Evolutionary conservation across 1,140 invertebrate genomes (phyloP).

Genomic region (Sipha flava): DNA sequence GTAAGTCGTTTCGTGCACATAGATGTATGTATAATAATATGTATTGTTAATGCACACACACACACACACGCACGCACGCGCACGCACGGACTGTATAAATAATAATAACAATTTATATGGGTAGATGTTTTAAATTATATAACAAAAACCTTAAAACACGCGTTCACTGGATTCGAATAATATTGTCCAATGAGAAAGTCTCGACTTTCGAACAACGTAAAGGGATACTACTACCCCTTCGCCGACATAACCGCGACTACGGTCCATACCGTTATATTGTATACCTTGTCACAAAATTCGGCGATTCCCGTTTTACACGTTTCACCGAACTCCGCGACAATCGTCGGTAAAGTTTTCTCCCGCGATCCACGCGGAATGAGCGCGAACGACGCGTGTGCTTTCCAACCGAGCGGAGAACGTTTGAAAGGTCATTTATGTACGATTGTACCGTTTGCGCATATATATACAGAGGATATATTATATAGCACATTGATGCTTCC

Average conservation of each 20-base stretch:
- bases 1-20: no score
- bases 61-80: no score
- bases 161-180: not conserved
- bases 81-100: no score
- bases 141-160: not conserved
- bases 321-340: not conserved
- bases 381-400: no score
- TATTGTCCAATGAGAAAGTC: not conserved
- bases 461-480: no score
- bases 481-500: no score
- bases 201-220: not conserved
- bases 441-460: no score
- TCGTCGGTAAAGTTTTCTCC: not conserved
- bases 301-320: not conserved
- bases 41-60: no score
- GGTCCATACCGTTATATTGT: no score
- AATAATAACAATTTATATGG: not conserved
- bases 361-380: no score
- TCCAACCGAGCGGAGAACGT: not conserved
- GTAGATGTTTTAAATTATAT: not conserved
- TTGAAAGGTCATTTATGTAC: not conserved
- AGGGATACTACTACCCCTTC: no score
- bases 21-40: no score
- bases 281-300: not conserved
- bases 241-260: not conserved